phyloP scores from a whole-genome alignment of 2,113 vertebrate genomes.

The Cryptomyrus ogoouensis region DNA sequence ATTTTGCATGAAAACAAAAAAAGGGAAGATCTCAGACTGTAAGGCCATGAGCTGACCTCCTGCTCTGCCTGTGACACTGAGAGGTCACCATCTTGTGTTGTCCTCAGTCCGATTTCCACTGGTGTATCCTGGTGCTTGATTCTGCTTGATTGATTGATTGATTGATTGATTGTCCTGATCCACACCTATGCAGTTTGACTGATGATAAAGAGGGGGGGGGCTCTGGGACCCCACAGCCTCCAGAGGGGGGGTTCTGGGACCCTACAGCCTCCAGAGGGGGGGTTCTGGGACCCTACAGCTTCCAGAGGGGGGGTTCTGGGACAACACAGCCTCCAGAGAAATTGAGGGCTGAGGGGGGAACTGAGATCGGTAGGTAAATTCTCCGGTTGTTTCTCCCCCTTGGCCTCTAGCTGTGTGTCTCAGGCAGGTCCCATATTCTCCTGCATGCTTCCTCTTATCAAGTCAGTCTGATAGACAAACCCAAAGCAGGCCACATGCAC shows the following conservation, averaged over 20 bases:
- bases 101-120: neutral
- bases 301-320: too few relatives aligned
- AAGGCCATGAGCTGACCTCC: neutral
- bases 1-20: neutral
- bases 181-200: neutral
- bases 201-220: neutral
- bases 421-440: neutral
- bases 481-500: neutral
- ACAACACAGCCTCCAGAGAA: too few relatives aligned
- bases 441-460: neutral
- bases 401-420: neutral
- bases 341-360: constrained; percentile 18
- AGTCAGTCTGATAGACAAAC: neutral
- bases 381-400: constrained; percentile 34
- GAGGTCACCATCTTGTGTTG: neutral
- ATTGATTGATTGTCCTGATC: neutral
- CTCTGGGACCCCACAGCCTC: too few relatives aligned
- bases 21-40: neutral
- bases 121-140: neutral
- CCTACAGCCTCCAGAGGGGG: too few relatives aligned
- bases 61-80: neutral
- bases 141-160: neutral
- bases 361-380: constrained; percentile 59
- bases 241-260: too few relatives aligned
- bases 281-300: too few relatives aligned